phyloP scores from a whole-genome alignment of 2,113 vertebrate species.

The Ceyx melanurus region DNA sequence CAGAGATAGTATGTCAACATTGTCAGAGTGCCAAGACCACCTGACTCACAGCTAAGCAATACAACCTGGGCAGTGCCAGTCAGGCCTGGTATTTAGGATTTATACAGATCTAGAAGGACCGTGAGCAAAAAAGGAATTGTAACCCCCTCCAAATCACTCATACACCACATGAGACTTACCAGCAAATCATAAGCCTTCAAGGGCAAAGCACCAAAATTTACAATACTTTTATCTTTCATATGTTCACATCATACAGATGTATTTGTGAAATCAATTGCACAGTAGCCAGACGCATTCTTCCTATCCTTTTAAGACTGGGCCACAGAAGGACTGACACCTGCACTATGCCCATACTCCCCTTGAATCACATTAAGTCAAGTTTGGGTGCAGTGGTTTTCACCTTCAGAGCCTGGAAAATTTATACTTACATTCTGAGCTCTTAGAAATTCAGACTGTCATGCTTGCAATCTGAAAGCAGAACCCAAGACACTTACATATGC shows the following conservation, averaged over 20 bases:
- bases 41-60: neutral
- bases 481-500: neutral
- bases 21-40: neutral
- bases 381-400: neutral
- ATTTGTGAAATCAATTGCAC: neutral
- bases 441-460: neutral
- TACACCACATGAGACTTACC: neutral
- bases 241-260: neutral
- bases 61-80: neutral
- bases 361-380: rapidly evolving
- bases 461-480: neutral
- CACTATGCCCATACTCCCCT: neutral
- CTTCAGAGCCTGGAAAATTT: neutral
- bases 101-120: neutral
- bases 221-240: neutral
- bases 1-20: rapidly evolving
- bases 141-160: neutral
- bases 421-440: neutral
- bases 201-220: neutral
- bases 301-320: neutral
- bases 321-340: neutral
- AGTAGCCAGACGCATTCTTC: neutral
- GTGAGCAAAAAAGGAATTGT: neutral
- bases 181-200: neutral
- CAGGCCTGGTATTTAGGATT: neutral